Evolutionary conservation across 2,113 vertebrate genomes (phyloP), one percentile per base, ranked within the genome.

Genomic region (Gambusia holbrooki): DNA sequence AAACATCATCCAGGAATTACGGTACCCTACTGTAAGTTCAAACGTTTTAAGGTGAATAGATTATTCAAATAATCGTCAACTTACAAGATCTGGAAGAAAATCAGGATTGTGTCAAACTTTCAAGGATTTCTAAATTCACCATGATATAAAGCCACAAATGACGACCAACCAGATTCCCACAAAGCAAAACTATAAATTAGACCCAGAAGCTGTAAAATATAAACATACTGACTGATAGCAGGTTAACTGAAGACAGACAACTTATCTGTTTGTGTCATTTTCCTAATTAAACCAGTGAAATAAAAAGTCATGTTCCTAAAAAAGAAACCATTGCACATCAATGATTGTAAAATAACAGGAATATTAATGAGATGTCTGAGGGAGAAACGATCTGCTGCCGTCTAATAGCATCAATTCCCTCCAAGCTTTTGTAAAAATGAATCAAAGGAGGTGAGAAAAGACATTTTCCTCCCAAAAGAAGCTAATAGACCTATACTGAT

Each of bases 281-380:
- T 0, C n/a, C 71, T 63, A 64, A 83, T 88, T 83, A 83, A 74
- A 83, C 42, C 35, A 54, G 32, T 12, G 12, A 45, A 71, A 84
- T 48, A 80, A 32, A 0, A 54, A 33, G 28, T 42, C 66, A 27
- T 4, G 13, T n/a, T n/a, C 66, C 73, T 65, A 13, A 40, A 40
- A 33, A 80, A 32, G 9, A 69, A 69, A 17, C 29, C 9, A 64
- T 81, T 77, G 76, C 66, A 74, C 58, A 76, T 72, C 71, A 27
- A 62, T 6, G 42, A 22, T 14, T 54, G 67, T 80, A 77, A 82
- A 81, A 80, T 79, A 82, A 88, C 60, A 69, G 79, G 75, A 81
- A 80, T 76, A 89, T 90, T 89, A 84, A 90, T 76, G 87, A 89
- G 85, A 79, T 30, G 77, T 87, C 66, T 71, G 62, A 65, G 76